These are phyloP conservation scores for Acanthurus leucopareius DNA, from an alignment of 2,797 vertebrate genomes.

Conservation along the genomic window DNA sequence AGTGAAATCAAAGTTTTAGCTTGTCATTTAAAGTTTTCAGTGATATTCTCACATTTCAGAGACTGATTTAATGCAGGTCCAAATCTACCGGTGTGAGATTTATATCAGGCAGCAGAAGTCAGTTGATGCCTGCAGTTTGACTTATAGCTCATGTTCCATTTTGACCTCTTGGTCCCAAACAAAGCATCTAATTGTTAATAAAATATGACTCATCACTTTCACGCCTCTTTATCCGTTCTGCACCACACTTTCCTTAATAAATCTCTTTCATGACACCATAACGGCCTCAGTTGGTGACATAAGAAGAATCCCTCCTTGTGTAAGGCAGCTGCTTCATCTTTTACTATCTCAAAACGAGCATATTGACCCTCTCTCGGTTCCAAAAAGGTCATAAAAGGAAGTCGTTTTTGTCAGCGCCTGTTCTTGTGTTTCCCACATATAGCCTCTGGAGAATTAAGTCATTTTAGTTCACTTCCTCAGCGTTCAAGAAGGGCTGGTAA, in stretches of 20 bases:
- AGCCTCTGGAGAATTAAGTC: slow-evolving; percentile 65
- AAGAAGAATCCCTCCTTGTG: not conserved
- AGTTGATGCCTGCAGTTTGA: not conserved
- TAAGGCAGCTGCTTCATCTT: slow-evolving; percentile 12
- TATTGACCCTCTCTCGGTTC: slow-evolving; percentile 43
- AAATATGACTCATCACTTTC: slow-evolving; percentile 27
- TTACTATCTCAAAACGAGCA: slow-evolving; percentile 28
- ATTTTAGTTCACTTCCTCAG: slow-evolving; percentile 66
- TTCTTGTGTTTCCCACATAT: slow-evolving; percentile 63
- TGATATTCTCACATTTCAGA: not conserved
- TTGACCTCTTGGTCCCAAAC: slow-evolving; percentile 1
- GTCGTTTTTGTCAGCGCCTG: slow-evolving; percentile 62
- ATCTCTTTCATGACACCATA: not conserved
- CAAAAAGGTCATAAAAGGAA: slow-evolving; percentile 65
- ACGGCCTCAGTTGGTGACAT: not conserved
- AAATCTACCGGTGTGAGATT: not conserved
- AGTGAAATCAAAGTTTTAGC: not conserved
- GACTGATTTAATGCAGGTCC: not conserved
- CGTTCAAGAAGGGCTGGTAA: slow-evolving; percentile 10
- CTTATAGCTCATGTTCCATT: slow-evolving; percentile 10
- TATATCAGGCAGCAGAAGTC: slow-evolving; percentile 6
- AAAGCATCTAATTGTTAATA: slow-evolving; percentile 16
- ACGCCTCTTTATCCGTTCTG: not conserved
- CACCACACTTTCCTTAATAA: not conserved
- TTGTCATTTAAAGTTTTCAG: not conserved